Evolutionary conservation across 2,113 vertebrate genomes (phyloP).

Genomic region (Toxostoma redivivum): DNA sequence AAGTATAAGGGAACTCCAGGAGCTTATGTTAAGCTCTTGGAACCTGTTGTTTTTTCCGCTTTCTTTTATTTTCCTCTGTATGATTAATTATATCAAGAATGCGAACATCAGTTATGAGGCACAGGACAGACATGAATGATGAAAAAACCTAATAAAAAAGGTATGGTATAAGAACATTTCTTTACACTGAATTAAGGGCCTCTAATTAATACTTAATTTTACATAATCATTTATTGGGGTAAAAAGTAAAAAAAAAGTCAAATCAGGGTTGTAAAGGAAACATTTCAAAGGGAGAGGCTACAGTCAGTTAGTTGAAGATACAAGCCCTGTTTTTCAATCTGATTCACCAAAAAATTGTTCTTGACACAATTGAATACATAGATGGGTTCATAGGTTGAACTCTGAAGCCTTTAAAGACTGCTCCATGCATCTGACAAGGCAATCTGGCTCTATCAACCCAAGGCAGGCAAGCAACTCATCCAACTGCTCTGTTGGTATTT

Average conservation of each 20-base stretch:
- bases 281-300: not conserved
- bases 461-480: not conserved
- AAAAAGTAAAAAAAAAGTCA: not conserved
- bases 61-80: not conserved
- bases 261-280: not conserved
- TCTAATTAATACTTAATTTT: not conserved
- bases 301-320: not conserved
- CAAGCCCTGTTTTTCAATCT: not conserved
- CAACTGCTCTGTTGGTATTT: not conserved
- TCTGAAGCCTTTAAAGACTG: not conserved
- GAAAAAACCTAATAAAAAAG: not conserved
- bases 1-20: not conserved
- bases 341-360: not conserved
- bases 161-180: not conserved
- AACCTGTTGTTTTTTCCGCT: fast-evolving
- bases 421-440: not conserved
- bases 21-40: not conserved
- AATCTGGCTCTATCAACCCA: not conserved
- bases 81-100: not conserved
- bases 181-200: not conserved
- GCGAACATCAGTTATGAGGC: not conserved
- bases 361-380: not conserved
- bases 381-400: not conserved
- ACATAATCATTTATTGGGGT: fast-evolving
- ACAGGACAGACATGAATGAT: not conserved